These are phyloP conservation scores for Pipistrellus kuhlii DNA, from an alignment of 2,797 vertebrate species.

Conservation along the genomic window DNA sequence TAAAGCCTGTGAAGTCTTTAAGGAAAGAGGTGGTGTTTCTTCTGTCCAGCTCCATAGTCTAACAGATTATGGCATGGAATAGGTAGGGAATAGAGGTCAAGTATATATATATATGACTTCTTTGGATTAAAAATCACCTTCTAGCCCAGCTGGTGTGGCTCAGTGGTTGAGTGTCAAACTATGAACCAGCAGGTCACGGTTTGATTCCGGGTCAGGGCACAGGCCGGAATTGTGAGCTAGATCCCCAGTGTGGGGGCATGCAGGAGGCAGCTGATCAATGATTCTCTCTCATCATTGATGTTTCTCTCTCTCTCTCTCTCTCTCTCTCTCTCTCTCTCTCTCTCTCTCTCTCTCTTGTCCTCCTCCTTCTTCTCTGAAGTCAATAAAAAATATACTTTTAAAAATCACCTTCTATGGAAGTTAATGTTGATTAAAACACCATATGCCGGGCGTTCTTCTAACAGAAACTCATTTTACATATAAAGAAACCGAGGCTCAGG, in stretches of 20 bases:
- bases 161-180: no score
- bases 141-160: no score
- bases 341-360: no score
- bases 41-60: not conserved
- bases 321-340: no score
- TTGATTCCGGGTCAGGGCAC: no score
- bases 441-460: not conserved
- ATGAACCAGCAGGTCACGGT: no score
- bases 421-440: not conserved
- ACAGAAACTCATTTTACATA: not conserved
- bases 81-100: not conserved
- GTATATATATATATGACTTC: not conserved
- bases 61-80: not conserved
- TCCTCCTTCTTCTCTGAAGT: no score
- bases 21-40: not conserved
- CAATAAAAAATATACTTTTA: not conserved
- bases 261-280: no score
- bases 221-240: no score
- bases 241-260: no score
- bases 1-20: not conserved
- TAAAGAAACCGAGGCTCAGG: not conserved
- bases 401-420: not conserved
- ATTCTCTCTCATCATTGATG: no score
- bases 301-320: no score
- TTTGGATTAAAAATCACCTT: not conserved